Evolutionary conservation across 2,888 invertebrate species (phyloP), one percentile per base, ranked within the genome.

Genomic region (Lissocephala sabroskyi): DNA sequence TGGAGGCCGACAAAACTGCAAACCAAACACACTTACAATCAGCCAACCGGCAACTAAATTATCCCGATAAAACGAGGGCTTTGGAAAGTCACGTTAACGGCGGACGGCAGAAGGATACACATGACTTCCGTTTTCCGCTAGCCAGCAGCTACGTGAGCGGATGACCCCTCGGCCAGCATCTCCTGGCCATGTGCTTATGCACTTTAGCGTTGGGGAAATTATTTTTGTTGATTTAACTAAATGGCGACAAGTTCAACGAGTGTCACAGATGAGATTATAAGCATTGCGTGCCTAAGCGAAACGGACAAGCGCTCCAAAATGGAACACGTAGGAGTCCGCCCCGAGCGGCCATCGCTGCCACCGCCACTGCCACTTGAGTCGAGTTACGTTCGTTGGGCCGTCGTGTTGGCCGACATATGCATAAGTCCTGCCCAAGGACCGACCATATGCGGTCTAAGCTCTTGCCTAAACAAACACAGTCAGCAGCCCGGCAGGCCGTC

Each of bases 171-270:
- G n/a, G n/a, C n/a, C n/a, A n/a, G n/a, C n/a, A n/a, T n/a, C n/a
- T n/a, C n/a, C n/a, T n/a, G n/a, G n/a, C n/a, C n/a, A n/a, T n/a
- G n/a, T n/a, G n/a, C n/a, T 32, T 44, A 45, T 37, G 36, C 43
- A 43, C 49, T 49, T 49, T 45, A 32, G 32, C 49, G 40, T 44
- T 36, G 52, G 17, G 33, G 52, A 59, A 59, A 59, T 59, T 59
- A 59, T 59, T 66, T 75, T 73, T 66, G 71, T 73, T 73, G 71
- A 73, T 75, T 75, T 68, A 73, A 75, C 71, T 73, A 73, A 73
- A 75, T 73, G 76, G 68, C 73, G 71, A 73, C 71, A 73, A 66
- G 71, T 75, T 75, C 58, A 75, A 73, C 71, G 66, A 75, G 71
- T 73, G 71, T 75, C 76, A 56, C 68, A 75, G 65, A 71, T 73